Conservation (phyloP, 1,140 invertebrate genomes). For the Leucophenga varia region DNA sequence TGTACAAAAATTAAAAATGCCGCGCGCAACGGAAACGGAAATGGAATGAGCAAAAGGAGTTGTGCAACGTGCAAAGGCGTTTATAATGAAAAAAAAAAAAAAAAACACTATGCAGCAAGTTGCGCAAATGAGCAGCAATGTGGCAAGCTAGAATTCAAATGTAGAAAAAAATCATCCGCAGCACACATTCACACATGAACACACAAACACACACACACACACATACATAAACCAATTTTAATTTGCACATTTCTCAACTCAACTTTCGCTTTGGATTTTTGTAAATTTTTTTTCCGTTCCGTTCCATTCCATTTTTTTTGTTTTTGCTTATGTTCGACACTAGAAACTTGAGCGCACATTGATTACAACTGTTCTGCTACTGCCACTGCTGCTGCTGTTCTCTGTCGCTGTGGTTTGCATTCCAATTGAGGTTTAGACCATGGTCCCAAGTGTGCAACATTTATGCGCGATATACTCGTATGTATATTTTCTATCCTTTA, state of each 20-base stretch:
- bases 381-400: neutral
- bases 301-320: conserved; percentile 12
- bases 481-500: conserved; percentile 4
- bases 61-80: too few relatives aligned
- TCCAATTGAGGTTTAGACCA: neutral
- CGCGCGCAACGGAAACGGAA: too few relatives aligned
- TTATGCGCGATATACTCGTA: conserved; percentile 6
- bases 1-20: too few relatives aligned
- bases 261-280: too few relatives aligned
- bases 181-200: neutral
- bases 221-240: neutral
- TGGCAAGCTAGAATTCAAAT: too few relatives aligned
- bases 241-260: neutral
- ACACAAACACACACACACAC: neutral
- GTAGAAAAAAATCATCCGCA: too few relatives aligned
- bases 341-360: conserved; percentile 22
- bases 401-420: neutral
- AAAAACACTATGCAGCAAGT: too few relatives aligned
- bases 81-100: too few relatives aligned
- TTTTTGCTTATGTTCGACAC: conserved; percentile 3
- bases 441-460: conserved; percentile 18
- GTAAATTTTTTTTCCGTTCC: conserved; percentile 12
- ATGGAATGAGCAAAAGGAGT: too few relatives aligned
- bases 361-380: conserved; percentile 17
- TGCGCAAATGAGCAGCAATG: too few relatives aligned